Conservation (phyloP, 2,113 vertebrate species). For the Ornithorhynchus anatinus region DNA sequence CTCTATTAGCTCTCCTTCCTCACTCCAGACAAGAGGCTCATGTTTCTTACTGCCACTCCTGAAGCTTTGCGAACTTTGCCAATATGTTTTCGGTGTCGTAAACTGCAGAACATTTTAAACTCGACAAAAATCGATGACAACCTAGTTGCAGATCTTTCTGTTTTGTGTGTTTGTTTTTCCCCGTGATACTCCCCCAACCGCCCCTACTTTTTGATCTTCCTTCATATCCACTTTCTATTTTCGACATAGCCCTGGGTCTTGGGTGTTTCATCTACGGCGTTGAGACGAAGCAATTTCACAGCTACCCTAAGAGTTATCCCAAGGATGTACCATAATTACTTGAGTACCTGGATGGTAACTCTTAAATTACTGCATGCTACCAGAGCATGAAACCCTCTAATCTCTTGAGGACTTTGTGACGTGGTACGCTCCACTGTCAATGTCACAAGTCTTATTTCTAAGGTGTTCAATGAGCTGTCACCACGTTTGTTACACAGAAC, state of each 20-base stretch:
- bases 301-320: not conserved
- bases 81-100: too few relatives aligned
- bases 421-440: not conserved
- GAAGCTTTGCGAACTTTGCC: too few relatives aligned
- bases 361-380: not conserved
- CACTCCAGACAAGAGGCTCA: not conserved
- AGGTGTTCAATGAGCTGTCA: not conserved
- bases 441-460: not conserved
- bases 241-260: not conserved
- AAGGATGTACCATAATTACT: conserved; percentile 8
- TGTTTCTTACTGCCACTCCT: not conserved
- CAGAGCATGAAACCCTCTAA: not conserved
- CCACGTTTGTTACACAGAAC: not conserved
- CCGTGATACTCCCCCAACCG: not conserved
- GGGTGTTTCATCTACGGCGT: not conserved
- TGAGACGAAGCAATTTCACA: conserved; percentile 15
- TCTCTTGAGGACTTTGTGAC: not conserved
- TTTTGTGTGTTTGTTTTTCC: not conserved
- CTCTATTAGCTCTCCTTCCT: not conserved
- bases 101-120: too few relatives aligned
- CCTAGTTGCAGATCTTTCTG: not conserved
- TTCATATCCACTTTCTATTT: not conserved
- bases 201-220: not conserved
- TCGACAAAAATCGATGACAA: too few relatives aligned
- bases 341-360: not conserved